These are phyloP conservation scores for Euzophera pinguis DNA, from an alignment of 2,888 invertebrate genomes.

Conservation along the genomic window DNA sequence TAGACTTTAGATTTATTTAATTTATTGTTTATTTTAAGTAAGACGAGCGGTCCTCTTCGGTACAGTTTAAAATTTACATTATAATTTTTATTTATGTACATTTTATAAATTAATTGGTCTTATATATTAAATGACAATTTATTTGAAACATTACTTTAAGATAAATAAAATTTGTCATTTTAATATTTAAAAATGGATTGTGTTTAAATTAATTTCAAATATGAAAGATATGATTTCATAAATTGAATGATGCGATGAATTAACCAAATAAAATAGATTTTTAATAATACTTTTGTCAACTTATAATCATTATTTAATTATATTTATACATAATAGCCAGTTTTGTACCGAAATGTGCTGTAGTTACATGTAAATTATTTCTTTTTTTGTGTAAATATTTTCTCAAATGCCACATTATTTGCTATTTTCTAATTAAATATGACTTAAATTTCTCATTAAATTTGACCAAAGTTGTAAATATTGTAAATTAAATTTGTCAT, in stretches of 20 bases:
- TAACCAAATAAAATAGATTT: constrained; percentile 47
- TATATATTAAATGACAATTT: not conserved
- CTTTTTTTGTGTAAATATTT: too few species aligned
- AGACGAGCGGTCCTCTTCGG: constrained; percentile 10
- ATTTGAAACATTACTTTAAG: not conserved
- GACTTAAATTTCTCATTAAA: not conserved
- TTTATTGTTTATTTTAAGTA: constrained; percentile 20
- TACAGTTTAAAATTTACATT: not conserved
- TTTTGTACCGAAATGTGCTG: too few species aligned
- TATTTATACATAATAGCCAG: too few species aligned
- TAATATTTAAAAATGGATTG: not conserved
- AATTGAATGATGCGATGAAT: constrained; percentile 38
- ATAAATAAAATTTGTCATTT: too few species aligned
- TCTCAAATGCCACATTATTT: not conserved
- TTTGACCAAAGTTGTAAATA: constrained; percentile 20
- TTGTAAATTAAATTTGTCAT: constrained; percentile 16
- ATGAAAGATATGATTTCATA: not conserved
- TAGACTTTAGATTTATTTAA: constrained; percentile 14
- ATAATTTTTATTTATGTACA: too few species aligned
- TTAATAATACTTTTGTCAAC: constrained; percentile 12
- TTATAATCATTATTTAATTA: too few species aligned
- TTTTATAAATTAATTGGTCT: not conserved
- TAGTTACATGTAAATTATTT: too few species aligned
- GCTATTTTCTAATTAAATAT: not conserved
- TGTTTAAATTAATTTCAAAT: not conserved